Evolutionary conservation across 2,797 vertebrate genomes (phyloP), one percentile per base, ranked within the genome.

Genomic region (Pseudocheirus occidentalis): DNA sequence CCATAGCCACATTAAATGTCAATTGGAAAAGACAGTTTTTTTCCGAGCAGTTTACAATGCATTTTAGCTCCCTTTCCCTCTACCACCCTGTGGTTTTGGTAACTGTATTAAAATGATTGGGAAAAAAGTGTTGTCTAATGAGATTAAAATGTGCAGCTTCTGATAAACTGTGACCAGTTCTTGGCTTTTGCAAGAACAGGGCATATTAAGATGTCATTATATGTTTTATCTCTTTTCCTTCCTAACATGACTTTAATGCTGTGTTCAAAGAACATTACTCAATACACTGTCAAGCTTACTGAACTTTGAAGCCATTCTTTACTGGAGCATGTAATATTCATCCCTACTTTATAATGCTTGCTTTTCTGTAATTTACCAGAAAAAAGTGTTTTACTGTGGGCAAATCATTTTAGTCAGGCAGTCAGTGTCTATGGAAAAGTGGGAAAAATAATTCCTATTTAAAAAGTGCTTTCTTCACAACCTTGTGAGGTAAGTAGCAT

Each of bases 161-260:
- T 97, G 94, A 98, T 97, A 95, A 97, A 96, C 93, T 96, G 87
- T 96, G 97, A 98, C 94, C 95, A 93, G 91, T 95, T 97, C 95
- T 93, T 97, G 91, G 96, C 96, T 95, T 97, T 97, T 95, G 94
- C 91, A 93, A 96, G 95, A 96, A 94, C 94, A 96, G 96, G 97
- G 92, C 95, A 96, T 97, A 97, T 97, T 96, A 97, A 97, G 95
- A 96, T 94, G 96, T 96, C 97, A 97, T 97, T 97, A 97, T 96
- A 96, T 97, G 97, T 97, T 97, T 96, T 95, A 95, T 97, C 95
- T 97, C 50, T n/a, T 54, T 96, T 97, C 96, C 93, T 97, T 97
- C 95, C 95, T 95, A 96, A 95, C 94, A 59, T 29, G 50, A 95
- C 91, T 96, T 96, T 96, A 97, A 95, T 94, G 92, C 94, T 95